Evolutionary conservation across 2,113 vertebrate genomes (phyloP).

Genomic region (Synchiropus splendidus): DNA sequence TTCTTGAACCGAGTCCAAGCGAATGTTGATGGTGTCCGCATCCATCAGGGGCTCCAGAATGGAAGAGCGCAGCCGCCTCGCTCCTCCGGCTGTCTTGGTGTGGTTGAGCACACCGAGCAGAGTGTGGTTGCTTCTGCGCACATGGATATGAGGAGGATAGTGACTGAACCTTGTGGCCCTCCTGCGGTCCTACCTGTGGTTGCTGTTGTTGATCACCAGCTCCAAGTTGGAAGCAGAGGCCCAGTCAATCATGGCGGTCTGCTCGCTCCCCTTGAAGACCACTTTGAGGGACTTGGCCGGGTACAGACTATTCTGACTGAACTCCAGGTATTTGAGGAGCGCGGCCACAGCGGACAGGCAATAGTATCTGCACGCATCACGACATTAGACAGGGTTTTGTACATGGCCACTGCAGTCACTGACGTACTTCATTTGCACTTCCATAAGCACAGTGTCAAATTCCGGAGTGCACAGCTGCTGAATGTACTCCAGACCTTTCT

Average conservation of each 20-base stretch:
- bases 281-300: constrained; percentile 90
- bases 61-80: constrained; percentile 84
- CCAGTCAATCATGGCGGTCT: constrained; percentile 93
- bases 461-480: constrained; percentile 86
- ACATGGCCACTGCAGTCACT: constrained; percentile 1
- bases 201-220: constrained; percentile 84
- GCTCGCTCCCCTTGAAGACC: constrained; percentile 87
- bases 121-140: constrained; percentile 75
- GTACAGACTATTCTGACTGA: constrained; percentile 86
- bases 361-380: constrained; percentile 77
- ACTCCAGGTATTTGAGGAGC: constrained; percentile 91
- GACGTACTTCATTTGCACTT: constrained; percentile 87
- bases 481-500: constrained; percentile 90
- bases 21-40: constrained; percentile 80
- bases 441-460: constrained; percentile 85
- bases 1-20: constrained; percentile 86
- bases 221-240: constrained; percentile 88
- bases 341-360: constrained; percentile 88
- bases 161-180: too few relatives aligned
- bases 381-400: constrained; percentile 1
- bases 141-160: neutral
- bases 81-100: constrained; percentile 89
- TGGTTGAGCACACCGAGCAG: constrained; percentile 89
- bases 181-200: constrained; percentile 70
- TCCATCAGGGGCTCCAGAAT: constrained; percentile 87